These are phyloP conservation scores for Papilio gigon DNA, from an alignment of 2,888 invertebrate species.

Conservation along the genomic window DNA sequence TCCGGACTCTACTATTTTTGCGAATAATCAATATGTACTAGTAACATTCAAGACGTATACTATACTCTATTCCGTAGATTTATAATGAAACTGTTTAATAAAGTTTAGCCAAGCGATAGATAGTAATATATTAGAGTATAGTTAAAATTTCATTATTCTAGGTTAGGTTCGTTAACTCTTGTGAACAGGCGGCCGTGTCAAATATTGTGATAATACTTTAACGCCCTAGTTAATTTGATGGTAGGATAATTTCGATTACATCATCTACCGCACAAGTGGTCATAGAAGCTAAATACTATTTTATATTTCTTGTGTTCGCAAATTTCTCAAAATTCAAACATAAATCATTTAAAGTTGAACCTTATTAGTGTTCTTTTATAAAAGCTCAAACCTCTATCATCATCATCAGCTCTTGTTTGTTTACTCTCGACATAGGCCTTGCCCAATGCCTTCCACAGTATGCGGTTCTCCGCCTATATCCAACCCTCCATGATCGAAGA, in stretches of 20 bases:
- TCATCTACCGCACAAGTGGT: background rate
- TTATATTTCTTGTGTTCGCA: no score
- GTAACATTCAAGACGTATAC: background rate
- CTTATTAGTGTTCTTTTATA: no score
- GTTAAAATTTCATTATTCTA: conserved; percentile 28
- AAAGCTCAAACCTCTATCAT: no score
- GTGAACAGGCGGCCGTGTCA: conserved; percentile 8
- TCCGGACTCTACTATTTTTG: background rate
- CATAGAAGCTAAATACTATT: background rate
- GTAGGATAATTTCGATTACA: conserved; percentile 5
- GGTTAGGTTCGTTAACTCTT: conserved; percentile 25
- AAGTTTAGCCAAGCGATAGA: background rate
- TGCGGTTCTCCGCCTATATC: no score
- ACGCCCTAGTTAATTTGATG: conserved; percentile 16
- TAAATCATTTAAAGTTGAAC: no score
- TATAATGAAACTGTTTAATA: conserved; percentile 18
- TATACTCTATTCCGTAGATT: background rate
- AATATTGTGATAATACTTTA: conserved; percentile 6
- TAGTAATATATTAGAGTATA: conserved; percentile 7
- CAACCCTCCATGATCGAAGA: no score
- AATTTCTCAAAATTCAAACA: no score
- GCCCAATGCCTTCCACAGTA: no score
- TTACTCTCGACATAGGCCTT: no score
- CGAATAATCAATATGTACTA: background rate
- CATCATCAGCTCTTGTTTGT: no score